Base-by-base conservation (phyloP, 2,888 invertebrate species). In the Tribolium freemani region DNA sequence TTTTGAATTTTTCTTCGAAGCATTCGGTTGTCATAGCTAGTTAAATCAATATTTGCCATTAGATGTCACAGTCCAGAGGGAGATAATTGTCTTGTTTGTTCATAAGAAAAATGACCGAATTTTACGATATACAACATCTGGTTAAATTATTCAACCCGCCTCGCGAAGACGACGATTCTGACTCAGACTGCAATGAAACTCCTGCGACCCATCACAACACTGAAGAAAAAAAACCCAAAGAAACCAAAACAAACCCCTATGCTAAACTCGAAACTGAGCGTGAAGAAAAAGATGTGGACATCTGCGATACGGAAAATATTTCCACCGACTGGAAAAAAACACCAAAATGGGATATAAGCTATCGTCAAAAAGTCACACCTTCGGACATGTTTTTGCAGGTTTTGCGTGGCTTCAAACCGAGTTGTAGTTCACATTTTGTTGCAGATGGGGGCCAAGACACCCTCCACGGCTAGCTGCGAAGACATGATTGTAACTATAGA, bases 331-430 rank as follows among this genome's bases (percentile, higher is more conserved):
- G 91, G 71, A 89, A 93, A 50, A 89, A 90, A 82, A 87, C 88
- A 16, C 95, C 95, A 0, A 89, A 90, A 76, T 96, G 95, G 87
- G 92, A 92, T 44, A 93, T 96, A 84, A 90, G 91, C 76, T 97
- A 95, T 85, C 93, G 94, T 78, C 97, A 97, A 86, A 90, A 93
- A 38, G 94, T 97, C 0, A 90, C 93, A 5, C 90, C 96, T 0
- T 94, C 96, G 84, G 96, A 97, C 86, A 90, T 96, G 5, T 97
- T 91, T 86, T 88, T 97, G 60, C 94, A 94, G 88, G 94, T 94
- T 84, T 76, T 48, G 60, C 54, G 21, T 20, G 46, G 45, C 66
- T 13, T 38, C 13, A 57, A 56, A 9, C 11, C 21, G 2, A 48
- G 11, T 6, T 51, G 11, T 45, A 13, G 48, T 66, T 30, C 16